These are phyloP conservation scores for Cheirogaleus medius DNA, from an alignment of 2,113 vertebrate species.

Conservation along the genomic window DNA sequence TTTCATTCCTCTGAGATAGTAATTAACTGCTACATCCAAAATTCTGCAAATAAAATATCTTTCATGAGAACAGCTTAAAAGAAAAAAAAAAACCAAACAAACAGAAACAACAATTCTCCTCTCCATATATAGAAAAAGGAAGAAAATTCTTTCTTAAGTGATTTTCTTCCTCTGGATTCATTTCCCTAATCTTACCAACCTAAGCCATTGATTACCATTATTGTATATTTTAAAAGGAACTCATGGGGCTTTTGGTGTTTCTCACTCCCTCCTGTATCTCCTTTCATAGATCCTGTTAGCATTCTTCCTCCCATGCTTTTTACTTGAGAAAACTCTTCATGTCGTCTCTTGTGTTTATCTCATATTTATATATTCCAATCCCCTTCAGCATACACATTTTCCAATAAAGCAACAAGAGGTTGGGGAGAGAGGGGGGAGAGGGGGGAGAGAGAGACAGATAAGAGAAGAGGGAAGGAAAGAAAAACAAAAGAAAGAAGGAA, in stretches of 20 bases:
- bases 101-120: not conserved
- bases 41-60: constrained; percentile 16
- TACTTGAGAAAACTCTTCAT: constrained; percentile 8
- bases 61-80: not conserved
- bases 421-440: not conserved
- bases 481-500: accelerated
- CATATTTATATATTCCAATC: not conserved
- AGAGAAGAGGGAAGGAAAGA: not conserved
- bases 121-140: not conserved
- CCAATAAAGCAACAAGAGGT: constrained; percentile 2
- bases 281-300: not conserved
- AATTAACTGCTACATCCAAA: not conserved
- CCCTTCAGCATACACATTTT: constrained; percentile 14
- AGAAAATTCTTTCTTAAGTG: not conserved
- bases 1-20: constrained; percentile 12
- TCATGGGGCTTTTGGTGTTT: not conserved
- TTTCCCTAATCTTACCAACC: not conserved
- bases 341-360: not conserved
- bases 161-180: constrained; percentile 27
- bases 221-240: not conserved
- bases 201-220: not conserved
- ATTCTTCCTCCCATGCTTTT: not conserved
- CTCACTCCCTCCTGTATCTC: not conserved
- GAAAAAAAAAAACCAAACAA: not conserved
- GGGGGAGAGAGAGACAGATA: too few relatives aligned